A percentile compares a stretch with the other conserved stretches of the same genome.
phyloP scores from a whole-genome alignment of 2,797 vertebrate species.

The Astyanax mexicanus region DNA sequence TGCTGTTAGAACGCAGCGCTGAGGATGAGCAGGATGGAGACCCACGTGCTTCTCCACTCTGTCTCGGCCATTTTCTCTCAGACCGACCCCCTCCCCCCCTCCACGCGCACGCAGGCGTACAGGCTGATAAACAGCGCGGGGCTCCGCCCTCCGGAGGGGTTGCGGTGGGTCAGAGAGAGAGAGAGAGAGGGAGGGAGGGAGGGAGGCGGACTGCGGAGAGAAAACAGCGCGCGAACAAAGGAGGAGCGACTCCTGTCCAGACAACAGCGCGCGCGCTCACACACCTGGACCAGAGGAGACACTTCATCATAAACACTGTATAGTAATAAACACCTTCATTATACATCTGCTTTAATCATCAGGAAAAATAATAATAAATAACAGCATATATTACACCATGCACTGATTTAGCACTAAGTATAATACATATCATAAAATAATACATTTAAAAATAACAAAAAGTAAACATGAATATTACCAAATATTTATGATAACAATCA shows the following conservation, averaged over 20 bases:
- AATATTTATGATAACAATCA: too few species aligned
- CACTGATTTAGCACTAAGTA: too few species aligned
- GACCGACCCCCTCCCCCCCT: constrained; percentile 3
- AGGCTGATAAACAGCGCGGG: constrained; percentile 59
- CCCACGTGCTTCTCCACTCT: constrained; percentile 1
- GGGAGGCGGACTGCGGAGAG: constrained; percentile 15
- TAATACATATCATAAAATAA: too few species aligned
- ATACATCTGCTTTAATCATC: too few species aligned
- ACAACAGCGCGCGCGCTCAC: not conserved
- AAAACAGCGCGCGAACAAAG: constrained; percentile 9
- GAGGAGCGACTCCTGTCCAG: constrained; percentile 7
- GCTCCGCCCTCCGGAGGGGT: constrained; percentile 75
- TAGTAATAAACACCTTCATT: too few species aligned
- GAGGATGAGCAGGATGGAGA: not conserved
- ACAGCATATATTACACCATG: too few species aligned
- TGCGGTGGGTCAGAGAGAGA: constrained; percentile 73
- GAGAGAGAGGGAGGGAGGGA: constrained; percentile 22
- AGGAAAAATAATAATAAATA: too few species aligned
- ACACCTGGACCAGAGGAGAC: not conserved
- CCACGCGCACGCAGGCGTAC: constrained; percentile 55
- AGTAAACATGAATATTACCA: too few species aligned
- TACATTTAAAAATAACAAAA: too few species aligned
- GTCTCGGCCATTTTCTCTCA: constrained; percentile 19
- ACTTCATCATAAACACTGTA: not conserved
- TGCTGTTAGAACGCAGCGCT: too few species aligned